Conservation (phyloP, 2,797 vertebrate species). For the Nyctalus aviator region DNA sequence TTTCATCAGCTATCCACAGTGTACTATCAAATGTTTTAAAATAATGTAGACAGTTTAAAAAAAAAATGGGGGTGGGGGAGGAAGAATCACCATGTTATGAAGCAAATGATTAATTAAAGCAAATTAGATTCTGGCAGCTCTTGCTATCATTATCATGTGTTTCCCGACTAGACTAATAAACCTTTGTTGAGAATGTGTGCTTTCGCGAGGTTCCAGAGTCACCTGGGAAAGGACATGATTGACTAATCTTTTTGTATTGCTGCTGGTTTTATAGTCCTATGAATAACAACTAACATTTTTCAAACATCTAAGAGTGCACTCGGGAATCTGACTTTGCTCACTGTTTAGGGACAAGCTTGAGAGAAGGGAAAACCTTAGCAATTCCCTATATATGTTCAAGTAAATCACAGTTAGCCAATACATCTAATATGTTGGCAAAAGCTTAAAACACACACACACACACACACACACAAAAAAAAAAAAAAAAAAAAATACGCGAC, state of each 20-base stretch:
- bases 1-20: conserved; percentile 76
- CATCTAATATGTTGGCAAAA: conserved; percentile 42
- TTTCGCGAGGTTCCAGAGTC: conserved; percentile 79
- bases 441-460: background rate
- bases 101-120: conserved; percentile 84
- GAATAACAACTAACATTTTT: conserved; percentile 72
- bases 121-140: conserved; percentile 81
- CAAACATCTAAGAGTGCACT: conserved; percentile 41
- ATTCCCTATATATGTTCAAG: conserved; percentile 33
- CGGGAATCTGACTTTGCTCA: conserved; percentile 50
- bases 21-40: conserved; percentile 82
- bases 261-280: conserved; percentile 75
- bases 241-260: conserved; percentile 77
- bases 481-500: too few species aligned
- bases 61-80: conserved; percentile 40
- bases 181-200: conserved; percentile 71
- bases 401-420: conserved; percentile 62
- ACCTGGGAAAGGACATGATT: conserved; percentile 77
- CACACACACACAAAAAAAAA: too few species aligned
- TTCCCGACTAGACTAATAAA: conserved; percentile 80
- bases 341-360: conserved; percentile 36
- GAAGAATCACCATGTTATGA: conserved; percentile 74
- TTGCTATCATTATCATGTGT: conserved; percentile 79
- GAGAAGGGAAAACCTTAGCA: background rate
- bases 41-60: conserved; percentile 71